Evolutionary conservation across 2,888 invertebrate species (phyloP).

Genomic region (Sarcophaga caerulescens): DNA sequence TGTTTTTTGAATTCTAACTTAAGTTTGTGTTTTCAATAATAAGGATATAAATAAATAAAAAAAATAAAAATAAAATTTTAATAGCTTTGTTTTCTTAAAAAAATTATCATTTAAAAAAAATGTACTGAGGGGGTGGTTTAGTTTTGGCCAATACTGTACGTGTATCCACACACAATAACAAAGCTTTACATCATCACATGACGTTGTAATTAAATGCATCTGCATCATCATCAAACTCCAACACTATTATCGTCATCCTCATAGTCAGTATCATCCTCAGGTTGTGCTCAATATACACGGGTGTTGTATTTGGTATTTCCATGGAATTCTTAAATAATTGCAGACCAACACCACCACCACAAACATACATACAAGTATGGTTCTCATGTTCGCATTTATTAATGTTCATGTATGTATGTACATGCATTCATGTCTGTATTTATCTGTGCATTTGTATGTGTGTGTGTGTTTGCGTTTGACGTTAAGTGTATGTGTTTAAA

Average conservation of each 20-base stretch:
- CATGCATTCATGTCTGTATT: neutral
- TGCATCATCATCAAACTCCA: conserved; percentile 35
- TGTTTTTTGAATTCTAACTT: too few species aligned
- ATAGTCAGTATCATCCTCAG: conserved; percentile 7
- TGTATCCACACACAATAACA: neutral
- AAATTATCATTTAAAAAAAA: too few species aligned
- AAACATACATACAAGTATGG: conserved; percentile 1
- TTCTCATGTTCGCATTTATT: neutral
- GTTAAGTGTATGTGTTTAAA: conserved; percentile 33
- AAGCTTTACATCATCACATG: conserved; percentile 39
- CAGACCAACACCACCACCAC: neutral
- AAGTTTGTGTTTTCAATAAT: too few species aligned
- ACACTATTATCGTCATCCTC: neutral
- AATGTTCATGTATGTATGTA: neutral
- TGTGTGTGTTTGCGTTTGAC: neutral
- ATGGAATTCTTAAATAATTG: conserved; percentile 37
- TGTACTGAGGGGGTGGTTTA: too few species aligned
- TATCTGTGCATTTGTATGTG: neutral
- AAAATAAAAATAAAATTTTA: too few species aligned
- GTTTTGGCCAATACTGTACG: too few species aligned
- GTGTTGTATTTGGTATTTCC: conserved; percentile 2
- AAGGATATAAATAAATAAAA: too few species aligned
- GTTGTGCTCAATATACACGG: conserved; percentile 11
- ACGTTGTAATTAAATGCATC: conserved; percentile 65
- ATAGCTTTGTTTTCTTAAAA: too few species aligned